Evolutionary conservation across 2,888 invertebrate species (phyloP), one percentile per base, ranked within the genome.

Genomic region (Ferrisia virgata): DNA sequence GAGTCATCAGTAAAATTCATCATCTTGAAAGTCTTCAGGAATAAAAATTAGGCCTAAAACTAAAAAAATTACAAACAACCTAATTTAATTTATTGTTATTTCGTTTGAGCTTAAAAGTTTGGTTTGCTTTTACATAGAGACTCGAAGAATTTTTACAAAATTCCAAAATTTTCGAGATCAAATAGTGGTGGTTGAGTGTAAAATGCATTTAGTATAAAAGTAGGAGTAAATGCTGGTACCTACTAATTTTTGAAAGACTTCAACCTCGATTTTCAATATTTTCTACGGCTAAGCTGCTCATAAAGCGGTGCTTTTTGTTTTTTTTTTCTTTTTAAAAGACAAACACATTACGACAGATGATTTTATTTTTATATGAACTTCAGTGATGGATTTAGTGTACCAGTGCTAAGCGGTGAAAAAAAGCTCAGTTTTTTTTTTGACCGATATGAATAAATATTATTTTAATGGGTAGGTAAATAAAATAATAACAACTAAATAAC

Each of bases 241-340:
- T 31, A 31, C 28, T 31, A 15, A 31, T 31, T 76, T 18, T 76
- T 9, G 36, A 33, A 76, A 76, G 72, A 76, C 28, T 64, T 64
- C 28, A 64, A 64, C 28, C 64, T 15, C 28, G 1, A 13, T 64
- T 53, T 53, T 22, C 22, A 58, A 31, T 28, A 18, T 64, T 64
- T 28, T 6, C 28, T 25, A 64, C 11, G n/a, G 33, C 36, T 18
- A 28, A 76, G 72, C 36, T 76, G 72, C 11, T 18, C 18, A 53
- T n/a, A 36, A 76, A 76, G 72, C 72, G 72, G 72, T 76, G 72
- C 72, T 36, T 76, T 76, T 36, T 36, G n/a, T 76, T 76, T 33
- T 72, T 36, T 33, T n/a, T 64, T 11, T 64, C 64, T 39, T 39
- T 11, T 39, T 39, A n/a, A n/a, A n/a, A 22, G 13, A 64, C 15